Conservation (phyloP, 2,797 vertebrate species). For the Anisognathus igniventris region DNA sequence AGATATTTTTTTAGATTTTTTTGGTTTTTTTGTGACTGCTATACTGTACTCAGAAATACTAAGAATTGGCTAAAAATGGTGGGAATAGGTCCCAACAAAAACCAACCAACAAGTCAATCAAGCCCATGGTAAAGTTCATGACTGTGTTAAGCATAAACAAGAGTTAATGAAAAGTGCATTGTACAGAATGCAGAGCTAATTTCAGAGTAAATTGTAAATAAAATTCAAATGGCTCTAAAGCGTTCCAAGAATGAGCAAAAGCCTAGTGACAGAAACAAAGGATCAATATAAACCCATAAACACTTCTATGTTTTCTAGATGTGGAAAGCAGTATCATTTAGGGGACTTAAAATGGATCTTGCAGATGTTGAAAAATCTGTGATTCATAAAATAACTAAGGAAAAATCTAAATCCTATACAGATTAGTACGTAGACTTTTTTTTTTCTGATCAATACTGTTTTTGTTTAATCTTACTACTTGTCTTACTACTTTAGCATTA, state of each 20-base stretch:
- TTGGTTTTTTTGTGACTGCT: background rate
- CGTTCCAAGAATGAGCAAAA: background rate
- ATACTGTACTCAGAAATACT: background rate
- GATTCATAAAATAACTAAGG: background rate
- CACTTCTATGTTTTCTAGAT: background rate
- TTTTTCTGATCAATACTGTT: background rate
- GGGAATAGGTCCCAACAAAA: background rate
- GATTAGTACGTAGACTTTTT: background rate
- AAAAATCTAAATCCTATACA: background rate
- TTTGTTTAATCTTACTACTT: background rate
- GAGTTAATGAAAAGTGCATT: background rate
- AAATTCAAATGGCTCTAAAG: background rate
- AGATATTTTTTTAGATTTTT: background rate
- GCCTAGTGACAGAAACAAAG: background rate
- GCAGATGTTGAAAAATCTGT: background rate
- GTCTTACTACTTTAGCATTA: background rate
- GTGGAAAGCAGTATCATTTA: background rate
- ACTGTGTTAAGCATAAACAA: background rate
- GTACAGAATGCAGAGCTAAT: background rate
- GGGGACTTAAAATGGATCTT: background rate
- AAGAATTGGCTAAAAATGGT: background rate
- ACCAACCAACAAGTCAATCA: background rate
- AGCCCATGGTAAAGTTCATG: background rate
- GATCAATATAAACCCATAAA: background rate
- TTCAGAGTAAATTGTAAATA: background rate